Percentiles rank a stretch among this genome's conserved stretches.
These are phyloP conservation scores for Sternotherus odoratus DNA, from an alignment of 2,797 vertebrate genomes.

Conservation along the genomic window DNA sequence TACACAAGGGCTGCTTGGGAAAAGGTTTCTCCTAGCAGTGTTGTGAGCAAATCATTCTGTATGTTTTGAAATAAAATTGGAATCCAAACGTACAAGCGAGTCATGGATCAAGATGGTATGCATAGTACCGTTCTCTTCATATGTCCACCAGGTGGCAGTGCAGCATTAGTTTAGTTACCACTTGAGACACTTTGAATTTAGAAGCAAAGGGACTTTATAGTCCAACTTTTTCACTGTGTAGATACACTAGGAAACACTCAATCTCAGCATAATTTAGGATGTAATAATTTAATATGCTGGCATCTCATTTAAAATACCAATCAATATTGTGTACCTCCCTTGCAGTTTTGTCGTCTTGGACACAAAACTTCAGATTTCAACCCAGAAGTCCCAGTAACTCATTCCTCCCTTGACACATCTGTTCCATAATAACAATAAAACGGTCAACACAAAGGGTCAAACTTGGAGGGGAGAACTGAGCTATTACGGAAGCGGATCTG, in stretches of 20 bases:
- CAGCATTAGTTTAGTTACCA: not conserved
- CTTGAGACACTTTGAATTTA: constrained; percentile 2
- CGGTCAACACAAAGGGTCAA: not conserved
- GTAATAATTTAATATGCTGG: not conserved
- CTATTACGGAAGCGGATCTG: not conserved
- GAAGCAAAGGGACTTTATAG: not conserved
- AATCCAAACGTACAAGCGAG: not conserved
- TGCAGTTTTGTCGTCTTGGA: not conserved
- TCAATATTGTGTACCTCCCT: not conserved
- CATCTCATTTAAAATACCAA: rapidly evolving
- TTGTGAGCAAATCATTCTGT: not conserved
- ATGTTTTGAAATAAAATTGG: constrained; percentile 12
- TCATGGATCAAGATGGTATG: not conserved
- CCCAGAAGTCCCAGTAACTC: not conserved
- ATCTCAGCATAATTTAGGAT: not conserved
- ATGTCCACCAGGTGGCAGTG: constrained; percentile 16
- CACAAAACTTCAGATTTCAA: not conserved
- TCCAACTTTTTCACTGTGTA: not conserved
- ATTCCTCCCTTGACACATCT: not conserved
- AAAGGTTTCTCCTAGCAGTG: not conserved
- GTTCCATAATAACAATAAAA: not conserved
- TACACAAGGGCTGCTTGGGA: not conserved
- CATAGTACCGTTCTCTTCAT: not conserved
- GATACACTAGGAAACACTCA: not conserved
- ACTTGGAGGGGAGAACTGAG: not conserved